phyloP scores from a whole-genome alignment of 2,888 invertebrate genomes.

The Camptogramma bilineatum region DNA sequence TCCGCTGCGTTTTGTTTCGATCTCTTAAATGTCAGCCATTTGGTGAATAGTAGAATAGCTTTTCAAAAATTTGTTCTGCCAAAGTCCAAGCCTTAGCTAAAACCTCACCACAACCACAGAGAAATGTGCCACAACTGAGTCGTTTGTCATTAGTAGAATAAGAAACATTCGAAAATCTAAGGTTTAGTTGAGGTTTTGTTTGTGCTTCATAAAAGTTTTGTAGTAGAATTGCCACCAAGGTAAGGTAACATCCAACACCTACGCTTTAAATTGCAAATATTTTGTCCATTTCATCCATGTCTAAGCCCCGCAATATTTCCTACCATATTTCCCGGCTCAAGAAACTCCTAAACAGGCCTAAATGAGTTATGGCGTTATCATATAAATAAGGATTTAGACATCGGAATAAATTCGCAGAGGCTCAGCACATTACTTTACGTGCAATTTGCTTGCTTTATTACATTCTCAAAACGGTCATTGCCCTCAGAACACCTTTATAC shows the following conservation, averaged over 20 bases:
- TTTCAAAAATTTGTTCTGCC: too few species aligned
- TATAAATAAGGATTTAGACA: slow-evolving; percentile 82
- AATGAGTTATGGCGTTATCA: slow-evolving; percentile 77
- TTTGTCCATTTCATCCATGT: not conserved
- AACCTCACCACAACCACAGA: too few species aligned
- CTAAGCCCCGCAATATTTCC: slow-evolving; percentile 38
- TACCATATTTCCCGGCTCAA: slow-evolving; percentile 39
- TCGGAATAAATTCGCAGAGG: slow-evolving; percentile 69
- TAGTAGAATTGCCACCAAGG: too few species aligned
- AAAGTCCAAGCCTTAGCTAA: too few species aligned
- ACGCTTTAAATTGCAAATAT: slow-evolving; percentile 10
- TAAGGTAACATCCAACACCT: not conserved
- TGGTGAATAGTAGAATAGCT: too few species aligned
- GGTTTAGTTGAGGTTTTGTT: too few species aligned
- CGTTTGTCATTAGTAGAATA: too few species aligned
- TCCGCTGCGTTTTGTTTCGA: too few species aligned
- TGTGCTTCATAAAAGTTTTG: too few species aligned
- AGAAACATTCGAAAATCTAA: too few species aligned
- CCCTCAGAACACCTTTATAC: not conserved
- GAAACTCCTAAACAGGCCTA: slow-evolving; percentile 46
- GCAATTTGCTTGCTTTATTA: slow-evolving; percentile 78
- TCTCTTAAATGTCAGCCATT: too few species aligned
- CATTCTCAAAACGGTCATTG: not conserved
- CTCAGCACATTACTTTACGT: slow-evolving; percentile 72
- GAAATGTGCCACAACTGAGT: too few species aligned